These are phyloP conservation scores for Caenorhabditis inopinata DNA, from an alignment of 1,140 invertebrate genomes.

Conservation along the genomic window DNA sequence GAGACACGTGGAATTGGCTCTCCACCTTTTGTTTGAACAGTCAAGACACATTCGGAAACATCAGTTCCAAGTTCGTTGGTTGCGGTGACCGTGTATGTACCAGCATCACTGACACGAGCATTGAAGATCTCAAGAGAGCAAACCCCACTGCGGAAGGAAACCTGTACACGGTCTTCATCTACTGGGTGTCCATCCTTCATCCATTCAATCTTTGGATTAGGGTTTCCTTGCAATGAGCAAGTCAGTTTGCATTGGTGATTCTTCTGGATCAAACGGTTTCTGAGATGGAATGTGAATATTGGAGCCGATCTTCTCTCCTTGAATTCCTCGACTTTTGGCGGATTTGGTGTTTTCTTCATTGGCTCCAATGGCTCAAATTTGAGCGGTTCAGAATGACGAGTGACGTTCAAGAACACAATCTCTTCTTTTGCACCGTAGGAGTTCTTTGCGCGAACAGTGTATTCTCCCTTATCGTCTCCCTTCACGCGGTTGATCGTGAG, in stretches of 20 bases:
- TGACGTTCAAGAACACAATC: constrained; percentile 93
- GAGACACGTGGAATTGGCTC: constrained; percentile 43
- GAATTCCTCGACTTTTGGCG: constrained; percentile 48
- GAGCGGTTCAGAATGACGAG: constrained; percentile 74
- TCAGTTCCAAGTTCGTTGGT: constrained; percentile 86
- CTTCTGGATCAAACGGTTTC: constrained; percentile 91
- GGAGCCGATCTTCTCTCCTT: constrained; percentile 72
- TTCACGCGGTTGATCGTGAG: constrained; percentile 95
- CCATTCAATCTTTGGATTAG: constrained; percentile 86
- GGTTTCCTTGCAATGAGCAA: constrained; percentile 89
- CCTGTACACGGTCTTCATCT: constrained; percentile 83
- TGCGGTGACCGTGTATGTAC: constrained; percentile 89
- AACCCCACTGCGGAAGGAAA: constrained; percentile 86
- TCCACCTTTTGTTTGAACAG: constrained; percentile 81
- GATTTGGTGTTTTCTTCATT: constrained; percentile 31
- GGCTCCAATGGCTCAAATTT: constrained; percentile 41
- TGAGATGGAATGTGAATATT: constrained; percentile 90
- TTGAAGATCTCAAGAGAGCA: constrained; percentile 93
- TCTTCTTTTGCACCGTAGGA: constrained; percentile 94
- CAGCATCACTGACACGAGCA: constrained; percentile 88
- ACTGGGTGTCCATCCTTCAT: constrained; percentile 88
- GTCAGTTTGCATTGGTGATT: constrained; percentile 81
- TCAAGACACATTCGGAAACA: constrained; percentile 90
- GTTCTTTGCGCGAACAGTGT: constrained; percentile 93
- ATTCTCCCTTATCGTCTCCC: constrained; percentile 90